These are phyloP conservation scores for Erythrocercus mccallii DNA, from an alignment of 2,113 vertebrate genomes.

Conservation along the genomic window DNA sequence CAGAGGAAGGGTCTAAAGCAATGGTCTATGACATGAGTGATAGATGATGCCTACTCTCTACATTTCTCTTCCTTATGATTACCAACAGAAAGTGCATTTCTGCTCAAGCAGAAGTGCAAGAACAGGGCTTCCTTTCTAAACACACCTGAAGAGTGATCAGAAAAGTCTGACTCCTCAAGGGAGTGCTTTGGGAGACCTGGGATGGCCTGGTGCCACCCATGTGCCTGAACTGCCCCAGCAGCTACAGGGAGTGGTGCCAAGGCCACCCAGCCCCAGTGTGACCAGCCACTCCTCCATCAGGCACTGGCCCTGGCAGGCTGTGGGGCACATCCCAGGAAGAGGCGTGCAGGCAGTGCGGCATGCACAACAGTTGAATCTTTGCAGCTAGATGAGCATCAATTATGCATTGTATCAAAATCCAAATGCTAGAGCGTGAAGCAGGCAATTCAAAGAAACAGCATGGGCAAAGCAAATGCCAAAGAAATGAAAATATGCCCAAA, in stretches of 20 bases:
- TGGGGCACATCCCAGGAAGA: rapidly evolving
- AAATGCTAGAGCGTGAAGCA: background rate
- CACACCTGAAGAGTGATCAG: background rate
- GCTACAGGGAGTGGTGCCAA: rapidly evolving
- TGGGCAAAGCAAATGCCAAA: conserved; percentile 18
- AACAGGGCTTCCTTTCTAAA: background rate
- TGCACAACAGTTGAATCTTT: background rate
- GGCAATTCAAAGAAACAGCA: conserved; percentile 2
- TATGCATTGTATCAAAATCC: conserved; percentile 21
- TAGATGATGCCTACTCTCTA: background rate
- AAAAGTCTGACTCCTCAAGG: rapidly evolving
- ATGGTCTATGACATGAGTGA: rapidly evolving
- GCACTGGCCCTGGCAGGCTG: rapidly evolving
- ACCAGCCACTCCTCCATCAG: background rate
- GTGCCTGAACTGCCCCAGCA: background rate
- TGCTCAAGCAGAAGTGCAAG: background rate
- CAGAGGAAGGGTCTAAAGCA: background rate
- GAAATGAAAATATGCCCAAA: background rate
- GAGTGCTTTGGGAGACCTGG: background rate
- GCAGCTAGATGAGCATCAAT: conserved; percentile 42
- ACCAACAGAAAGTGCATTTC: background rate
- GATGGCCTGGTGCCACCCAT: background rate
- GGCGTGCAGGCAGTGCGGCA: rapidly evolving
- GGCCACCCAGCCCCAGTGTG: background rate
- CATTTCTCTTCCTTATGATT: background rate